Evolutionary conservation across 2,797 vertebrate species (phyloP).

Genomic region (Myotis planiceps): DNA sequence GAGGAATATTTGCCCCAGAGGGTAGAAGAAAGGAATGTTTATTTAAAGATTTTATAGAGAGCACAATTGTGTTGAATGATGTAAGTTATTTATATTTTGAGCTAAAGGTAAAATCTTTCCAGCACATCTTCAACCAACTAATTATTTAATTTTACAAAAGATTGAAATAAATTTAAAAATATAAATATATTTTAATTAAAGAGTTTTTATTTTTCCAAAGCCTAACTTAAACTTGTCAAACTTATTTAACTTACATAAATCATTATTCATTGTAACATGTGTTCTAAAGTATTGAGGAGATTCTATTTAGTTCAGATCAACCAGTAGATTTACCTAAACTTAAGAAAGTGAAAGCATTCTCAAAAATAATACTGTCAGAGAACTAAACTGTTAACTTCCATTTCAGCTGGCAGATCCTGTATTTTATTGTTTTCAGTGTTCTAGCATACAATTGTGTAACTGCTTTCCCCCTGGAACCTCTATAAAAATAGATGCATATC

Average conservation of each 20-base stretch:
- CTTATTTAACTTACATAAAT: slow-evolving; percentile 56
- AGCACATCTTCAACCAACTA: slow-evolving; percentile 38
- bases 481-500: slow-evolving; percentile 74
- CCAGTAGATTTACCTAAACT: background rate
- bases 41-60: background rate
- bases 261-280: background rate
- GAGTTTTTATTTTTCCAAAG: slow-evolving; percentile 65
- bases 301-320: slow-evolving; percentile 12
- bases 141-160: slow-evolving; percentile 47
- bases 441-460: slow-evolving; percentile 59
- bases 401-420: slow-evolving; percentile 38
- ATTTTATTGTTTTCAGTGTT: slow-evolving; percentile 70
- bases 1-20: background rate
- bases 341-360: slow-evolving; percentile 55
- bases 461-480: slow-evolving; percentile 40
- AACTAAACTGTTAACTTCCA: slow-evolving; percentile 70
- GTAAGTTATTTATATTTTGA: background rate
- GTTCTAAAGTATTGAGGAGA: background rate
- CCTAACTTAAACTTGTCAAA: slow-evolving; percentile 22
- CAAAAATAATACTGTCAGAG: slow-evolving; percentile 16
- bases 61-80: background rate
- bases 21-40: background rate
- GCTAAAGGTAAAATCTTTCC: background rate
- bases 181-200: slow-evolving; percentile 57
- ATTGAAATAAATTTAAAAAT: background rate